These are phyloP conservation scores for Micrastur ruficollis DNA, from an alignment of 2,797 vertebrate species.

Conservation along the genomic window DNA sequence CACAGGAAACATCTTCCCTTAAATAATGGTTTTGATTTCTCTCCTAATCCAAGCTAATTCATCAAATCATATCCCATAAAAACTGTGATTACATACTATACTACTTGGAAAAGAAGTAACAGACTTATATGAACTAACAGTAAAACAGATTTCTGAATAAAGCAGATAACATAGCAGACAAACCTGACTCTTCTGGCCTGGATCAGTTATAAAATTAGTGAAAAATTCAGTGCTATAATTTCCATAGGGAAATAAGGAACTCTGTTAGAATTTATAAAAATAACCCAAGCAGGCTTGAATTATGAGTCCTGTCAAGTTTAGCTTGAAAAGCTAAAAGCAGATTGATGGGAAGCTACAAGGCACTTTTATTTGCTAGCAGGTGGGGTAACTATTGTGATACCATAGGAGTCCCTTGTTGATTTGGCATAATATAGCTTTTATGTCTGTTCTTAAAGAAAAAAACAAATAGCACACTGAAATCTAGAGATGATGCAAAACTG, in stretches of 20 bases:
- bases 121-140: neutral
- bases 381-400: neutral
- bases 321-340: neutral
- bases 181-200: neutral
- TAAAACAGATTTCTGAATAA: neutral
- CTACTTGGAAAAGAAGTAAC: neutral
- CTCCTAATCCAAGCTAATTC: neutral
- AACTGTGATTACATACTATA: neutral
- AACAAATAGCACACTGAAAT: neutral
- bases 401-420: neutral
- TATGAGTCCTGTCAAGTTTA: neutral
- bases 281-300: neutral
- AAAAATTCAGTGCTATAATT: neutral
- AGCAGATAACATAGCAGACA: neutral
- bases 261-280: neutral
- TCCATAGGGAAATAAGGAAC: neutral
- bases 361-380: neutral
- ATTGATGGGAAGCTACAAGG: neutral
- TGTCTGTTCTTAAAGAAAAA: neutral
- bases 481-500: neutral
- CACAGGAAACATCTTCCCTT: neutral
- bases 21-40: neutral
- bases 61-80: neutral
- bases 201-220: neutral
- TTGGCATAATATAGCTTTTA: neutral